Evolutionary conservation across 2,888 invertebrate species (phyloP).

Genomic region (Strigamia crassipes): DNA sequence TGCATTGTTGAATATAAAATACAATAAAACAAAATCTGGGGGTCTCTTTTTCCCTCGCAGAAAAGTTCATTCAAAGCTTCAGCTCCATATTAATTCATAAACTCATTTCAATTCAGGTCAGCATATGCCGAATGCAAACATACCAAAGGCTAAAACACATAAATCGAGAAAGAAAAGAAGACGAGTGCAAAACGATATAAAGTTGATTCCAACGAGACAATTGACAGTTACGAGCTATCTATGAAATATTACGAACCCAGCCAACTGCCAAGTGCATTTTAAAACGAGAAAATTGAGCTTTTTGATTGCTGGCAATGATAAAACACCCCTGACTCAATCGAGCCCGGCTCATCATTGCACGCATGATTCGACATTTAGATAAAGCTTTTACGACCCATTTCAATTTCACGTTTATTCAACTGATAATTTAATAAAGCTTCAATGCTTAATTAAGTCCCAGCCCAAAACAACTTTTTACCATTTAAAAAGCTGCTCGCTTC

Average conservation of each 20-base stretch:
- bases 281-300: neutral
- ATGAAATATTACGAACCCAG: neutral
- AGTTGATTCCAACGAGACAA: neutral
- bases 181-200: neutral
- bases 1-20: no score
- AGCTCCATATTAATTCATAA: neutral
- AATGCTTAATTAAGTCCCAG: neutral
- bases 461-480: neutral
- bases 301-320: constrained; percentile 5
- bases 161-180: neutral
- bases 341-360: neutral
- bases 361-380: neutral
- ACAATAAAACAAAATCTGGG: no score
- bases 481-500: neutral
- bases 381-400: neutral
- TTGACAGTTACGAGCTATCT: constrained; percentile 13
- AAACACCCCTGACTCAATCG: neutral
- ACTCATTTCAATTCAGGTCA: neutral
- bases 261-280: constrained; percentile 12
- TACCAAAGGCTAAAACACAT: constrained; percentile 15
- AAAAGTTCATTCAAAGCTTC: neutral
- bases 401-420: neutral
- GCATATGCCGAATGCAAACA: neutral
- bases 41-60: neutral
- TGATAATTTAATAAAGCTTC: constrained; percentile 5